These are phyloP conservation scores for Rhea americana DNA, from an alignment of 2,113 vertebrate species.

Conservation along the genomic window DNA sequence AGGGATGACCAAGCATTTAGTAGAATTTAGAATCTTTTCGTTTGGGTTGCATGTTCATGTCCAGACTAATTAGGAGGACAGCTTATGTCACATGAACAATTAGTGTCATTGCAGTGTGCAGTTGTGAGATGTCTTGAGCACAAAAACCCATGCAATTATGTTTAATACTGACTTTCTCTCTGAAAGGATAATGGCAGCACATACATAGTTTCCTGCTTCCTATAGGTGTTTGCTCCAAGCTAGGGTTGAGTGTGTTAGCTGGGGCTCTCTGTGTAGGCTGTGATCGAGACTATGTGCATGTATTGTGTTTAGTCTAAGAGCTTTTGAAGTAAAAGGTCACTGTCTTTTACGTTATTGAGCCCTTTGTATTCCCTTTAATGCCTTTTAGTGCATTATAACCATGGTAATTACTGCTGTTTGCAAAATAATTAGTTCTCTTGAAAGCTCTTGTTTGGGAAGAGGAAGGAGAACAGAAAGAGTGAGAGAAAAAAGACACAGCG, in stretches of 20 bases:
- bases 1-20: fast-evolving
- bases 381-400: background rate
- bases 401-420: background rate
- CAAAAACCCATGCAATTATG: background rate
- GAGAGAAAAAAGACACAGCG: fast-evolving
- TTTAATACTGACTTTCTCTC: fast-evolving
- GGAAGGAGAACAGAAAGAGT: background rate
- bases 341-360: background rate
- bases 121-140: background rate
- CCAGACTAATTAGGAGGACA: background rate
- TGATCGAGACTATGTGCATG: fast-evolving
- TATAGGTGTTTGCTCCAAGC: fast-evolving
- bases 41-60: fast-evolving
- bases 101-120: background rate
- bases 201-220: fast-evolving
- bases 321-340: background rate
- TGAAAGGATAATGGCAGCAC: fast-evolving
- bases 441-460: too few species aligned
- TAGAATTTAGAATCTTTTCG: background rate
- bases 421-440: fast-evolving
- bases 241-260: fast-evolving
- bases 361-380: background rate
- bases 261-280: fast-evolving
- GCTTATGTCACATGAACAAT: background rate
- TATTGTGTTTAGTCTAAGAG: background rate